Base-by-base conservation (phyloP, 2,888 invertebrate species). In the Bhutanitis thaidina region DNA sequence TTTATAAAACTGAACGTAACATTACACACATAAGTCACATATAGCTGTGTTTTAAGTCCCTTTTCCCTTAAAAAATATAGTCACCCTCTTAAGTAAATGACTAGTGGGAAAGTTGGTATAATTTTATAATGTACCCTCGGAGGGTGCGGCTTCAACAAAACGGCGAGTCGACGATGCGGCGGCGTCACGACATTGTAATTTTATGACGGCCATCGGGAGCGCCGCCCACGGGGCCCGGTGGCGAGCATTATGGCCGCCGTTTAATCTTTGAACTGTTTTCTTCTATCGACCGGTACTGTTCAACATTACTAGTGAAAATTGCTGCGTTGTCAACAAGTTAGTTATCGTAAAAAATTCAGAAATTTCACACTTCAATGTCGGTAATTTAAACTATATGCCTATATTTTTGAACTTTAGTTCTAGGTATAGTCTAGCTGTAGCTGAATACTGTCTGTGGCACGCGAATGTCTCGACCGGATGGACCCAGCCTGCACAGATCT, bases 81-180 rank as follows among this genome's bases (percentile, higher is more conserved):
- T 15, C 43, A 54, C 62, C 66, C 64, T 67, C 60, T 64, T 52
- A 54, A 39, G 57, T 67, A 63, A 74, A 71, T 71, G 67, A 72
- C 69, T 72, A 64, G 68, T 68, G 67, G 69, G 64, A 71, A 70
- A 71, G 67, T 65, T 63, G 60, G 65, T 67, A 71, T 74, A 74
- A 77, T 77, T 77, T 73, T 67, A 76, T 72, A 72, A 70, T 58
- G 64, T 57, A 62, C 62, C 72, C 62, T 40, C 50, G 44, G 16
- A 44, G 50, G 50, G 50, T 44, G 50, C 48, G 41, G 58, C 55
- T 51, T 46, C 46, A 41, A 47, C 49, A 51, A 20, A 35, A 47
- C 47, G 45, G 50, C 41, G 50, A 43, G 52, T 45, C 48, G 52
- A 53, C 51, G 57, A 53, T 57, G 56, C 55, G 53, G 43, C 41